Conservation (phyloP, 1,140 invertebrate species). For the Bradysia coprophila region DNA sequence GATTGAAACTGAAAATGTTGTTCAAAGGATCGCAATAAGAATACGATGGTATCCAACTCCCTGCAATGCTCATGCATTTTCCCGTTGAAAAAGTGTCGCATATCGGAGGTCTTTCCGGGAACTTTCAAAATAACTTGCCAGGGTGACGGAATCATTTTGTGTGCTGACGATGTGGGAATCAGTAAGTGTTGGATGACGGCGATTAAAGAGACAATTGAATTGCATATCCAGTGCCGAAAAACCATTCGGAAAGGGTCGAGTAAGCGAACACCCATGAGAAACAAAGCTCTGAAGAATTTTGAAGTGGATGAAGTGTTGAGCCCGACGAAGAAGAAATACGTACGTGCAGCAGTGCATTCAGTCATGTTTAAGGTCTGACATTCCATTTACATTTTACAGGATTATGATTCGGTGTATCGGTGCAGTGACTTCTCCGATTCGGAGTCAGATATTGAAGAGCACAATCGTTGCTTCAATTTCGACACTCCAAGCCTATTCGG, state of each 20-base stretch:
- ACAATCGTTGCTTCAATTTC: background rate
- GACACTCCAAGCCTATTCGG: too few relatives aligned
- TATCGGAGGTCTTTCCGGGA: conserved; percentile 31
- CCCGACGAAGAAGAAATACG: conserved; percentile 19
- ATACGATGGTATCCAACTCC: conserved; percentile 25
- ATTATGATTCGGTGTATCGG: conserved; percentile 13
- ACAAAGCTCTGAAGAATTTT: conserved; percentile 29
- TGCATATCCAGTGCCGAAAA: conserved; percentile 32
- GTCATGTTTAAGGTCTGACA: background rate
- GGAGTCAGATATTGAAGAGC: conserved; percentile 9
- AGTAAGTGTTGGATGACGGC: conserved; percentile 33
- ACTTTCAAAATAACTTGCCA: conserved; percentile 36
- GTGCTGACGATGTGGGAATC: conserved; percentile 29
- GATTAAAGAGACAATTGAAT: conserved; percentile 31
- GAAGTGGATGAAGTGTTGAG: conserved; percentile 18
- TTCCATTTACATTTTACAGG: conserved; percentile 6
- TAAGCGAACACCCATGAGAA: conserved; percentile 31
- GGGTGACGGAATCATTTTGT: conserved; percentile 33
- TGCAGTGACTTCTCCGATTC: conserved; percentile 14
- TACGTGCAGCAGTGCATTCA: conserved; percentile 12
- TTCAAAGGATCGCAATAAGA: conserved; percentile 9
- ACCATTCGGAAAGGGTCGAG: conserved; percentile 40
- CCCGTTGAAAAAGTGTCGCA: conserved; percentile 38
- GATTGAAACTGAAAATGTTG: too few relatives aligned
- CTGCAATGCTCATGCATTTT: conserved; percentile 35